Base-by-base conservation (phyloP, 1,140 invertebrate species). In the Diploscapter pachys region DNA sequence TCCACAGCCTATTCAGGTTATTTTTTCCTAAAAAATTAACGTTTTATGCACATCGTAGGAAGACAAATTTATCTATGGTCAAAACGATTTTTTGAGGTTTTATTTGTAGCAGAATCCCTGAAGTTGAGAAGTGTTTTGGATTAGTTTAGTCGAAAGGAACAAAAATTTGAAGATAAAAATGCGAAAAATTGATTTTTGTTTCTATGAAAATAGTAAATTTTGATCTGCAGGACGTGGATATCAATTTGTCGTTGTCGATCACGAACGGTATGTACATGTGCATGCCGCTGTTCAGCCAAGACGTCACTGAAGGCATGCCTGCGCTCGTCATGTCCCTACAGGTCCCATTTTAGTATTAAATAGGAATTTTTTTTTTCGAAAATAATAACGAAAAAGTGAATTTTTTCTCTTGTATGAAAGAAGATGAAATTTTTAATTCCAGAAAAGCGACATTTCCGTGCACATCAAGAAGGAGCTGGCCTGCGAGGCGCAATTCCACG, bases 181-280 rank as follows among this genome's bases (percentile, higher is more conserved):
- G n/a, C n/a, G n/a, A n/a, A n/a, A n/a, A 31, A 31, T 31, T 31
- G 31, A 31, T 31, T 31, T 31, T 31, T 31, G 31, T 31, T 31
- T 31, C 31, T 31, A 31, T 31, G 31, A 31, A 59, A 11, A 11
- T 59, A 11, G 31, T 11, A 1, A 68, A 53, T n/a, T 79, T n/a
- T 11, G 50, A 5, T 3, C 3, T 75, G 64, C 73, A 80, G 79
- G 82, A 85, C 63, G 79, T 83, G 66, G 78, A 83, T 52, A 78
- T 83, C 69, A 84, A 83, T 64, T 70, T 83, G 8, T 85, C 81
- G 6, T 57, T 83, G 63, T 82, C 81, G 0, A 83, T 83, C 53
- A 76, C 70, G 48, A 78, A 80, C 51, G 83, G 82, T 48, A 78
- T 83, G n/a, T 83, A 83, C 65, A 68, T 83, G 54, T 83, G 81